Evolutionary conservation across 2,888 invertebrate genomes (phyloP).

Genomic region (Notodonta dromedarius): DNA sequence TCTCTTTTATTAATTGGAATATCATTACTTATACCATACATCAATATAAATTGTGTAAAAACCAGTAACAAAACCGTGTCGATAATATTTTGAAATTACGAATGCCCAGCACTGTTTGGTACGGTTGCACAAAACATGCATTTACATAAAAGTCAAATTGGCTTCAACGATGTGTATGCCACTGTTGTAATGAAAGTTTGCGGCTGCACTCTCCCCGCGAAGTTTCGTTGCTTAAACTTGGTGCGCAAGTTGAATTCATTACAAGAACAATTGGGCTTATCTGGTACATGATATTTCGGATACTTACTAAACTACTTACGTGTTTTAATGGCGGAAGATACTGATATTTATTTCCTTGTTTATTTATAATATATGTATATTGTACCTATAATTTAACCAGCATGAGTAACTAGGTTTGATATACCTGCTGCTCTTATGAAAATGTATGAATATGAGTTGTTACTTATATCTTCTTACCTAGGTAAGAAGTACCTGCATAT

Average conservation of each 20-base stretch:
- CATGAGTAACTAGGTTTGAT: too few relatives aligned
- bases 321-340: too few relatives aligned
- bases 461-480: too few relatives aligned
- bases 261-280: not conserved
- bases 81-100: not conserved
- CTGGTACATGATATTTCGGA: not conserved
- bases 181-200: constrained; percentile 59
- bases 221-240: constrained; percentile 24
- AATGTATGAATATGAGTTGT: too few relatives aligned
- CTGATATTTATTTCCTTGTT: too few relatives aligned
- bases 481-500: too few relatives aligned
- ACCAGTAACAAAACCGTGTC: not conserved
- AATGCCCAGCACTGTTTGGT: constrained; percentile 10
- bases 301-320: not conserved
- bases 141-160: constrained; percentile 72
- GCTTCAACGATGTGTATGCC: constrained; percentile 52
- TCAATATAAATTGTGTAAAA: not conserved
- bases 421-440: too few relatives aligned
- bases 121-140: constrained; percentile 45
- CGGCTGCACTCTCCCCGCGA: constrained; percentile 39
- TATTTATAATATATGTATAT: too few relatives aligned
- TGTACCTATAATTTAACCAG: too few relatives aligned
- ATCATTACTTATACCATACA: too few relatives aligned
- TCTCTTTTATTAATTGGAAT: too few relatives aligned
- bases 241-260: not conserved